phyloP scores from a whole-genome alignment of 2,888 invertebrate genomes.

The Synanthedon myopaeformis region DNA sequence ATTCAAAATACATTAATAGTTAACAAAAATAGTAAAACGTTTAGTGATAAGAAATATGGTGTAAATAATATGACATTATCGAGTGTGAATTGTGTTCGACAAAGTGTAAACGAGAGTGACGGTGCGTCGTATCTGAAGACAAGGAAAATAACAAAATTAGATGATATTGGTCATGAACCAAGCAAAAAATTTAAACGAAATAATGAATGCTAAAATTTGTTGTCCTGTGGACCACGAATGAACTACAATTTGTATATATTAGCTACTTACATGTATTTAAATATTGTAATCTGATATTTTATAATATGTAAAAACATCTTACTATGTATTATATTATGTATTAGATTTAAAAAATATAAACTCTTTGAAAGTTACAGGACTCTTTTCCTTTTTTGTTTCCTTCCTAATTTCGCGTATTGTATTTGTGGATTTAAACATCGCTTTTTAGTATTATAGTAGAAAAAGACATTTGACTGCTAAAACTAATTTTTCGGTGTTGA shows the following conservation, averaged over 20 bases:
- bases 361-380: conserved; percentile 26
- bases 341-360: conserved; percentile 58
- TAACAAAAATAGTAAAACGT: conserved; percentile 54
- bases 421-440: no score
- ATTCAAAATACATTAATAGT: conserved; percentile 63
- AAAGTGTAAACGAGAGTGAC: conserved; percentile 56
- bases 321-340: conserved; percentile 56
- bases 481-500: no score
- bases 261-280: conserved; percentile 60
- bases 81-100: conserved; percentile 56
- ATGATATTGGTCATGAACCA: conserved; percentile 51
- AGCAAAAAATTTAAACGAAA: conserved; percentile 63
- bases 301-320: conserved; percentile 55
- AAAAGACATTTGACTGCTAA: no score
- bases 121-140: conserved; percentile 52
- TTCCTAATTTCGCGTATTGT: background rate
- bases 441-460: background rate
- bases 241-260: conserved; percentile 63
- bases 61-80: conserved; percentile 64
- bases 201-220: conserved; percentile 53
- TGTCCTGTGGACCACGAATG: conserved; percentile 13
- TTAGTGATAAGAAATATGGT: conserved; percentile 65
- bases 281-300: conserved; percentile 57
- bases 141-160: conserved; percentile 53
- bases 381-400: conserved; percentile 27